Evolutionary conservation across 2,888 invertebrate species (phyloP), one percentile per base, ranked within the genome.

Genomic region (Caenorhabditis zanzibari): DNA sequence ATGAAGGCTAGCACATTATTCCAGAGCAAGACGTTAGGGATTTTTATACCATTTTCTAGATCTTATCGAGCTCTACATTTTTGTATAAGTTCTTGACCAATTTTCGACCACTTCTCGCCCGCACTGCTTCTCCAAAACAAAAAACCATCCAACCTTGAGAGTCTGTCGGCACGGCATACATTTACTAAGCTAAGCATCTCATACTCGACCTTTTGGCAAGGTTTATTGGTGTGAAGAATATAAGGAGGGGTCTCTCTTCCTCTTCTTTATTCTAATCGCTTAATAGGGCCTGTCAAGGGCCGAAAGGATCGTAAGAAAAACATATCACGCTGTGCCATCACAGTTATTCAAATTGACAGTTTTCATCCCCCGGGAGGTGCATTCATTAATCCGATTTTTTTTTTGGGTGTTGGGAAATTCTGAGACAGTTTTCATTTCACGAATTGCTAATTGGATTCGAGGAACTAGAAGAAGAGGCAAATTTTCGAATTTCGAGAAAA

Each of bases 161-260:
- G 32, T 32, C 32, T 4, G 32, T 4, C 32, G 32, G 32, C 32
- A 32, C 7, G 32, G 32, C 32, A 32, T 32, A 7, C 32, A 32
- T 32, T 6, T 32, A 32, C 32, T 32, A 32, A 32, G 32, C 32
- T 6, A 32, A 7, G 32, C 32, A 32, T 32, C 32, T 54, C 54
- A 61, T 63, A 61, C 69, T 69, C 77, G 77, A 81, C 81, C 81
- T 81, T 81, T 74, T n/a, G 81, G 69, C 81, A 81, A 81, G 81
- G 81, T 81, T 81, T 81, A 81, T 81, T 74, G 81, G 74, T 52
- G 58, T 56, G 47, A 19, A 64, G 63, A 41, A 38, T 22, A 32
- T 24, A 58, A 19, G 24, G 41, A 32, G 19, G 35, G 56, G 56
- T 64, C 61, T 44, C 35, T n/a, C 12, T 54, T 69, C 69, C 22